A percentile compares a stretch with the other conserved stretches of the same genome.
Evolutionary conservation across 2,797 vertebrate genomes (phyloP).

Genomic region (Geotrypetes seraphini): DNA sequence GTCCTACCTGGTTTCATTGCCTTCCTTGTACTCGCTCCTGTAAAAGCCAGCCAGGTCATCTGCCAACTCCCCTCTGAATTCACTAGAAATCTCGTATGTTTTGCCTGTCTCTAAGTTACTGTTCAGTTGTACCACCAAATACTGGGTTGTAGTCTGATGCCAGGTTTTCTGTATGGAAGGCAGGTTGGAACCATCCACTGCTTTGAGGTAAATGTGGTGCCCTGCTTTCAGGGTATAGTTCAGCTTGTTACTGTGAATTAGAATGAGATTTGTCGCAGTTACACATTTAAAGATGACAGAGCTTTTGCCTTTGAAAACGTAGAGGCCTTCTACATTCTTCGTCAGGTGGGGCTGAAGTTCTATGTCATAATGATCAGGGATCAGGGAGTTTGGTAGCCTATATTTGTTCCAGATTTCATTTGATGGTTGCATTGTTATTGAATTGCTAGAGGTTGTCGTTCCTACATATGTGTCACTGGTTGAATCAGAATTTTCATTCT

Average conservation of each 20-base stretch:
- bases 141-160: conserved; percentile 58
- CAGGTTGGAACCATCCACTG: accelerated
- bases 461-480: no score
- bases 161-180: conserved; percentile 36
- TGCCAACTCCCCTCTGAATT: conserved; percentile 69
- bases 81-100: conserved; percentile 52
- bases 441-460: accelerated
- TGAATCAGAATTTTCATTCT: conserved; percentile 1
- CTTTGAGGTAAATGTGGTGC: conserved; percentile 14
- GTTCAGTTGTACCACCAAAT: conserved; percentile 63
- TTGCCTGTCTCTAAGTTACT: conserved; percentile 11
- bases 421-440: background rate
- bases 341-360: conserved; percentile 63
- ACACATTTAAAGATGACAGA: conserved; percentile 55
- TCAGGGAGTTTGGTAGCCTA: conserved; percentile 60
- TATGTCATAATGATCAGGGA: conserved; percentile 56
- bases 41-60: conserved; percentile 83
- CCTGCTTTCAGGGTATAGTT: conserved; percentile 20
- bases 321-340: conserved; percentile 1
- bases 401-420: conserved; percentile 62
- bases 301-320: conserved; percentile 69
- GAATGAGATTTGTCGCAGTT: conserved; percentile 60
- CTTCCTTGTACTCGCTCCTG: conserved; percentile 73
- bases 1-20: conserved; percentile 52
- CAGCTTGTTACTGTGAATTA: conserved; percentile 54